phyloP scores from a whole-genome alignment of 2,113 vertebrate genomes.

The Cyprinodon brontotheroides region DNA sequence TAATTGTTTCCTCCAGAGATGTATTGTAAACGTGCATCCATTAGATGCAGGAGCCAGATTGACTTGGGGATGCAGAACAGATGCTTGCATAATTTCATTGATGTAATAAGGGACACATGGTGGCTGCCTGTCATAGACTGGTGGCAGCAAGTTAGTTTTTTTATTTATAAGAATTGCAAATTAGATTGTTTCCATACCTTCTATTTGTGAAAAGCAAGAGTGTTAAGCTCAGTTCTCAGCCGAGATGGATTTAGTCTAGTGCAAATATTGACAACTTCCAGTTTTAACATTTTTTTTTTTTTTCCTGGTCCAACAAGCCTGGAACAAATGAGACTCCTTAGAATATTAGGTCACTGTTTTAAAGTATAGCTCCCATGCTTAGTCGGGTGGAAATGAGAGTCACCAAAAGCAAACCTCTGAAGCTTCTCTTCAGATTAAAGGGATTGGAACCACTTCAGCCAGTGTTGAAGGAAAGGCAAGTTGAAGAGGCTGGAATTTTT shows the following conservation, averaged over 20 bases:
- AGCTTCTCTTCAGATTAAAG: no score
- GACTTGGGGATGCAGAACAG: slow-evolving; percentile 1
- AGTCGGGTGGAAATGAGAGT: no score
- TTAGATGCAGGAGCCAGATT: slow-evolving; percentile 22
- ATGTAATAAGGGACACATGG: neutral
- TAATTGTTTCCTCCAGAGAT: neutral
- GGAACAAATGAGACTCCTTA: no score
- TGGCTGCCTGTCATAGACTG: neutral
- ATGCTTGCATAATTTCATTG: slow-evolving; percentile 26
- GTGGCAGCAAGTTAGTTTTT: neutral
- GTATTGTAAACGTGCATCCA: neutral
- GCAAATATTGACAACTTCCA: no score
- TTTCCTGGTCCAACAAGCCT: no score
- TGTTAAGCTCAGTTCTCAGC: neutral
- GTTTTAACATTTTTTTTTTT: no score
- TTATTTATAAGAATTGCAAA: neutral
- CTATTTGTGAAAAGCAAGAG: neutral
- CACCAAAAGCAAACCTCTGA: no score
- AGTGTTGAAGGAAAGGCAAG: no score
- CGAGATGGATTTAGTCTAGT: neutral
- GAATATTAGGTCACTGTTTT: no score
- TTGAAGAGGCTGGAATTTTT: no score
- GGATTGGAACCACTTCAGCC: no score
- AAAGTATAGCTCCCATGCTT: no score
- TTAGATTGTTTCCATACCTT: neutral